These are phyloP conservation scores for Herpailurus yagouaroundi DNA, from an alignment of 2,113 vertebrate species.

Conservation along the genomic window DNA sequence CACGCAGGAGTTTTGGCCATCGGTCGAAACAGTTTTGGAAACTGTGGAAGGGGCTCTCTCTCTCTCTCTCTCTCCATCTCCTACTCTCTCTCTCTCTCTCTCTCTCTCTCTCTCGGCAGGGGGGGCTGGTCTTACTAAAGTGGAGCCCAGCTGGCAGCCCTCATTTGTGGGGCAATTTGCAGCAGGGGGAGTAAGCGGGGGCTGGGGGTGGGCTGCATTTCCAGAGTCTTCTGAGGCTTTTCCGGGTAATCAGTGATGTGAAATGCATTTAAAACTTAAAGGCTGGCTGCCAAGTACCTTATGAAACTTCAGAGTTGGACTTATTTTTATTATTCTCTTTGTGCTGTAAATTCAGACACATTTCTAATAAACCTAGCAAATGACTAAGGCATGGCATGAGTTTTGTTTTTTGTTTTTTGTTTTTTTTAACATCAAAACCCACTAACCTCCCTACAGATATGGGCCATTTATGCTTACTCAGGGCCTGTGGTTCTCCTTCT, in stretches of 20 bases:
- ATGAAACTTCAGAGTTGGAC: slow-evolving; percentile 72
- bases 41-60: not conserved
- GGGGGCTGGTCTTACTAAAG: not conserved
- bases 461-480: no score
- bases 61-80: not conserved
- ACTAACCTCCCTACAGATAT: not conserved
- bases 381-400: not conserved
- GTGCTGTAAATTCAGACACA: slow-evolving; percentile 68
- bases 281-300: slow-evolving; percentile 65
- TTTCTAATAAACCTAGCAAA: slow-evolving; percentile 76
- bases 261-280: slow-evolving; percentile 79
- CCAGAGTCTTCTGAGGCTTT: not conserved
- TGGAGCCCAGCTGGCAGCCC: not conserved
- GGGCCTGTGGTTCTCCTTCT: not conserved
- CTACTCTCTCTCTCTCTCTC: not conserved
- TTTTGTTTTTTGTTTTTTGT: not conserved
- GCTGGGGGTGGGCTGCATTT: fast-evolving
- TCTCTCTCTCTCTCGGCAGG: not conserved
- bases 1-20: no score
- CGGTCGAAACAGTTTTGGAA: not conserved
- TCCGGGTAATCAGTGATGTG: slow-evolving; percentile 69
- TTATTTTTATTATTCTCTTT: slow-evolving; percentile 58
- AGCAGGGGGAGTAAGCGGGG: fast-evolving
- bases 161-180: not conserved
- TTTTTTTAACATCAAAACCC: not conserved